Base-by-base conservation (phyloP, 2,888 invertebrate species). In the Tethea ocularis region DNA sequence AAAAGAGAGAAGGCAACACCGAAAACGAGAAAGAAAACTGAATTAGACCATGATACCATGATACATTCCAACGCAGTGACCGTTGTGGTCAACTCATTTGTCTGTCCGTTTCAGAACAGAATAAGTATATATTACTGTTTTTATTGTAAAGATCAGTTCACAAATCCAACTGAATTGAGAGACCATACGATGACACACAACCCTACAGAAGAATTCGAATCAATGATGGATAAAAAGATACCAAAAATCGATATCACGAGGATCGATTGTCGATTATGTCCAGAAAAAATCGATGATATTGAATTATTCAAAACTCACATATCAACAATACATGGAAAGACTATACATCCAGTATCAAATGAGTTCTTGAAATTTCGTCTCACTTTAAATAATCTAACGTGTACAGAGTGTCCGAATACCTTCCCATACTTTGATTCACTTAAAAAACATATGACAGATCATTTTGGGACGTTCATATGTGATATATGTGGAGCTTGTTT, bases 401-500 rank as follows among this genome's bases (percentile, higher is more conserved):
- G 91, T 51, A 86, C 89, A 0, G 91, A 91, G 72, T 94, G 92
- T 26, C 71, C 71, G 0, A 73, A 64, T 67, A 82, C 67, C 0
- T 93, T 84, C 69, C 89, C 81, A 0, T 91, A 89, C 62, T 88
- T 90, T 51, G 89, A 91, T 61, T 79, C 82, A 6, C 64, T 91
- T 22, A 88, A 87, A 33, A 88, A 90, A 63, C 88, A 90, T 52
- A 91, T 89, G 90, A 82, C 87, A 0, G 87, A 87, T 1, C 91
- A 91, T 61, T 91, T 92, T 8, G 89, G 89, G 0, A 89, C 88
- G 0, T 86, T 73, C 1, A 87, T 88, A 0, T 93, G 93, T 51
- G 90, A 91, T 20, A 75, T 89, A 0, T 92, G 91, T 52, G 89
- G 92, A 0, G 91, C 92, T 0, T 87, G 90, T 11, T 94, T 94